Evolutionary conservation across 2,888 invertebrate species (phyloP).

Genomic region (Mesochorus sp.): DNA sequence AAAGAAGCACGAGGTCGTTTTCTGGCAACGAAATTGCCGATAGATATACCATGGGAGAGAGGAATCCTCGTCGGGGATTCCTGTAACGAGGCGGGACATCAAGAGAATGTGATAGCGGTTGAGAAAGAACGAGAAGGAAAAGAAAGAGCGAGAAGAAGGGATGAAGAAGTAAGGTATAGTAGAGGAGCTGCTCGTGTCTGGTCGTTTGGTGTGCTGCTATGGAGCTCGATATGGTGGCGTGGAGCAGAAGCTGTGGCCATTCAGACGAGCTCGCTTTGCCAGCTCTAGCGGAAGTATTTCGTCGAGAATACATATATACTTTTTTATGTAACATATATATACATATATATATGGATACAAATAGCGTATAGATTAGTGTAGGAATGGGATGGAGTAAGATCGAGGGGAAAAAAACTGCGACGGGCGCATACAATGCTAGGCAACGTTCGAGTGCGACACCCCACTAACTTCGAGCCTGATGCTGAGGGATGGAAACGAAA

Average conservation of each 20-base stretch:
- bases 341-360: neutral
- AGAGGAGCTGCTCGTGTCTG: conserved; percentile 25
- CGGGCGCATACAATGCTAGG: conserved; percentile 26
- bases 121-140: conserved; percentile 11
- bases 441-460: conserved; percentile 30
- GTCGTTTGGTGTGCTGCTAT: conserved; percentile 40
- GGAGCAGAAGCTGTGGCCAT: conserved; percentile 36
- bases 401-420: conserved; percentile 39
- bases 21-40: conserved; percentile 45
- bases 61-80: conserved; percentile 41
- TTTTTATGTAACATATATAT: neutral
- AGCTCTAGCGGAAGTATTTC: conserved; percentile 53
- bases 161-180: conserved; percentile 18
- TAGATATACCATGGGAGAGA: conserved; percentile 36
- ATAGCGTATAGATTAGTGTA: no score
- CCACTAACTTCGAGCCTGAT: conserved; percentile 7
- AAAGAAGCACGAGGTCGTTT: conserved; percentile 32
- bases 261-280: conserved; percentile 53
- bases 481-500: neutral
- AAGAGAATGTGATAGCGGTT: conserved; percentile 47
- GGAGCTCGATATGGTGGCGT: conserved; percentile 23
- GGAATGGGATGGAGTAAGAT: conserved; percentile 22
- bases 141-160: neutral
- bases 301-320: conserved; percentile 16
- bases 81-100: conserved; percentile 51